A percentile compares a stretch with the other conserved stretches of the same genome.
Evolutionary conservation across 2,888 invertebrate genomes (phyloP).

Genomic region (Carabus problematicus): DNA sequence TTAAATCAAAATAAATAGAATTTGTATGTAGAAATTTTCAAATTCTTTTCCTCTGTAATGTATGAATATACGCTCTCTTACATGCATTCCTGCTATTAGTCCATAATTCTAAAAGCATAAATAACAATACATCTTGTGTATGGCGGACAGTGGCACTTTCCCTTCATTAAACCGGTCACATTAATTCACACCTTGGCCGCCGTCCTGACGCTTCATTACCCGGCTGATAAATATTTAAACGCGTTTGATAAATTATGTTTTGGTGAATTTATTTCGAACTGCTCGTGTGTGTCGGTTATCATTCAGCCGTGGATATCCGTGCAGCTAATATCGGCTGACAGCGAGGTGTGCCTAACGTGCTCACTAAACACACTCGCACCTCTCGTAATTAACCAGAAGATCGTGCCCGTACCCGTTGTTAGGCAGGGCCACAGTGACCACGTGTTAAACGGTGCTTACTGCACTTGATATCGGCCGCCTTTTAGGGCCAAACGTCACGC

Average conservation of each 20-base stretch:
- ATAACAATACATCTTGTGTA: too few species aligned
- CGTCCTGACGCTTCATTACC: conserved; percentile 7
- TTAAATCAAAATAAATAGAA: background rate
- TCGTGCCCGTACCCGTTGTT: background rate
- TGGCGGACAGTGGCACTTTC: background rate
- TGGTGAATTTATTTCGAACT: background rate
- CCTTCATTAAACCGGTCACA: background rate
- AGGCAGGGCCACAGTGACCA: background rate
- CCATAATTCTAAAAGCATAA: too few species aligned
- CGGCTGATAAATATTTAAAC: conserved; percentile 7
- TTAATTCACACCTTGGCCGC: conserved; percentile 13
- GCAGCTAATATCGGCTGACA: conserved; percentile 11
- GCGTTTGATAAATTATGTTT: conserved; percentile 12
- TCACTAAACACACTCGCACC: conserved; percentile 5
- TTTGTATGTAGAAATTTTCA: background rate
- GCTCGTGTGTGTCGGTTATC: conserved; percentile 8
- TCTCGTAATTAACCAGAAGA: conserved; percentile 10
- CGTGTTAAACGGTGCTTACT: conserved; percentile 4
- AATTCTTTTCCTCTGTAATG: too few species aligned
- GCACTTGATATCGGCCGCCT: background rate
- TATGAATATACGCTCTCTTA: too few species aligned
- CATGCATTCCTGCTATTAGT: too few species aligned
- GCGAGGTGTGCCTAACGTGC: conserved; percentile 1
- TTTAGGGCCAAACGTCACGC: background rate
- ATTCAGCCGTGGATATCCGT: conserved; percentile 6